phyloP scores from a whole-genome alignment of 2,113 vertebrate species.

The Rhynchopsitta pachyrhyncha region DNA sequence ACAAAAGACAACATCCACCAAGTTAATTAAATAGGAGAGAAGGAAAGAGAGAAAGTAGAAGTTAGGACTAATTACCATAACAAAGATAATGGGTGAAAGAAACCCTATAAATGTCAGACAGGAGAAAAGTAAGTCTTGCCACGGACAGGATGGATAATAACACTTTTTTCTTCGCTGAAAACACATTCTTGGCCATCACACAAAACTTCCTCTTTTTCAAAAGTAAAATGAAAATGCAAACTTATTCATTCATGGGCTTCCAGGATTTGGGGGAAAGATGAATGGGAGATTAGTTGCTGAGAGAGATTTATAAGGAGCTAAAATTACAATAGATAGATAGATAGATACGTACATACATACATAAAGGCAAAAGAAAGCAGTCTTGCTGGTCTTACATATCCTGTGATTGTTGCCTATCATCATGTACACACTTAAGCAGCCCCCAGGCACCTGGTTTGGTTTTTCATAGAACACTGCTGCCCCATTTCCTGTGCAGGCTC shows the following conservation, averaged over 20 bases:
- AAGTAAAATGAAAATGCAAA: neutral
- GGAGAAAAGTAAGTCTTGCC: neutral
- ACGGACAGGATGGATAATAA: neutral
- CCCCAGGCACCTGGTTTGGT: neutral
- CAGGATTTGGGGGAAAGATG: neutral
- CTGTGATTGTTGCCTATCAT: neutral
- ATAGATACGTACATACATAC: neutral
- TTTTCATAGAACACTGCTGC: neutral
- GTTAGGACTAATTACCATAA: neutral
- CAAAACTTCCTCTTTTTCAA: neutral
- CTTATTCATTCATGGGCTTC: neutral
- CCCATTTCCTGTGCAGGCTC: neutral
- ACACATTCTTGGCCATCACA: neutral
- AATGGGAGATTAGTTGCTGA: neutral
- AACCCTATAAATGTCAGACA: neutral
- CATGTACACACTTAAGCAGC: neutral
- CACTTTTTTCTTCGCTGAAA: neutral
- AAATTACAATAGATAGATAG: neutral
- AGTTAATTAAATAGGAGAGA: constrained; percentile 1
- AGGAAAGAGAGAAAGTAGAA: neutral
- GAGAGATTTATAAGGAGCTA: neutral
- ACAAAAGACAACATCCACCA: neutral
- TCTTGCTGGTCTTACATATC: neutral
- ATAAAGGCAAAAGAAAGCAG: neutral
- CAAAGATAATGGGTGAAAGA: neutral